Evolutionary conservation across 1,140 invertebrate species (phyloP), one percentile per base, ranked within the genome.

Genomic region (Drosophila chauvacae): DNA sequence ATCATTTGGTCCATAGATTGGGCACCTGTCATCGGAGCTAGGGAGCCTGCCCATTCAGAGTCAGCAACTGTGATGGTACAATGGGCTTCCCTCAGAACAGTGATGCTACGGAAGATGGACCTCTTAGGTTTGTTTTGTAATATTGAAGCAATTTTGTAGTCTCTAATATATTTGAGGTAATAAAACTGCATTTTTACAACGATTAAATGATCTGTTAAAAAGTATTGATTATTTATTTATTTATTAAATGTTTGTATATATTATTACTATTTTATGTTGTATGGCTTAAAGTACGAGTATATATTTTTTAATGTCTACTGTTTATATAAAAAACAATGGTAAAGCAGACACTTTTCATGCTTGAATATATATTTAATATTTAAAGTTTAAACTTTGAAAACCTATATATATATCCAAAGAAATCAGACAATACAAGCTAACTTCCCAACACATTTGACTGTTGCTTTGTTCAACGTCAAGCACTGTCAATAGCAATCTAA

Each of bases 1-100:
- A 48, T 61, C 69, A 75, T 39, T 72, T 79, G 75, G 51, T 65
- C 81, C 79, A 84, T 73, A 70, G 77, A 81, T 80, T 87, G 71
- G 77, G 80, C 83, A 87, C 84, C 83, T 87, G 83, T 81, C 74
- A 62, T 53, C 48, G 28, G 44, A 18, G 23, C 56, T 48, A 50
- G 48, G 61, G 11, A 48, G 60, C 13, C 11, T 30, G 35, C 5
- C 44, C 72, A 68, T 77, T 77, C 72, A 63, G 47, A 44, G 35
- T 11, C 11, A 53, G 59, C 18, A 30, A 23, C 20, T 51, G 56
- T 9, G 39, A 58, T 18, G 41, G n/a, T 7, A 9, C 3, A 53
- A 14, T 20, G 30, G 53, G 33, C 9, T 23, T 66, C 14, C 18
- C 35, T 30, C 7, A 4, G 3, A 33, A 33, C 37, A 64, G 55